Evolutionary conservation across 2,113 vertebrate genomes (phyloP), one percentile per base, ranked within the genome.

Genomic region (Trematocara nigrifrons): DNA sequence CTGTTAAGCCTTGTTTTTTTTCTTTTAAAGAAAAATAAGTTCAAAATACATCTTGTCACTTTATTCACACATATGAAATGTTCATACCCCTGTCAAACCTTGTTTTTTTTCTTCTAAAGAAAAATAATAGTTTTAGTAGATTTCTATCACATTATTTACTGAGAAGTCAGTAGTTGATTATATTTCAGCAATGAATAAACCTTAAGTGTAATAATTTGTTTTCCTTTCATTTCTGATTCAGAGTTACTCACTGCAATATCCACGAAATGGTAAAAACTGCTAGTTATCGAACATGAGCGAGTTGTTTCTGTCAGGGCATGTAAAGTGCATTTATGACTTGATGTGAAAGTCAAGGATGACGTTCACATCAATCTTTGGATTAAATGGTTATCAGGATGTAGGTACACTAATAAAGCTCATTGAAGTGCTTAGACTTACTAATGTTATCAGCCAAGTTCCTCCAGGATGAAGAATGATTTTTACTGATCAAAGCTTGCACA

Each of bases 71-170:
- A 86, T 88, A 82, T 86, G 86, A 91, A 93, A 91, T 93, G 90
- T 89, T 87, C 92, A 94, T 85, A 94, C 88, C 89, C 88, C 74
- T 93, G 91, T 93, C 89, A 91, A 88, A 86, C 88, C 90, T 94
- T 93, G 80, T 20, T 89, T 92, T 93, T 93, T 95, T 94, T 95
- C 89, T 95, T 93, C 84, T 92, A 83, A 95, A 95, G 92, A 94
- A 94, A 93, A 95, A 91, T 80, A 64, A 95, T 96, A 94, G 95
- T 94, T 95, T 94, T 93, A 96, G 95, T 96, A 96, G 93, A 95
- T 96, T 97, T 96, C 91, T 96, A 96, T 96, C 92, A 96, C 93
- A 94, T 96, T 96, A 96, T 96, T 96, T 96, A 96, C 95, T 94
- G 93, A 96, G 82, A 97, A 95, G 93, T 95, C 94, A 95, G 93